Base-by-base conservation (phyloP, 2,888 invertebrate genomes). In the Hololepta plana region DNA sequence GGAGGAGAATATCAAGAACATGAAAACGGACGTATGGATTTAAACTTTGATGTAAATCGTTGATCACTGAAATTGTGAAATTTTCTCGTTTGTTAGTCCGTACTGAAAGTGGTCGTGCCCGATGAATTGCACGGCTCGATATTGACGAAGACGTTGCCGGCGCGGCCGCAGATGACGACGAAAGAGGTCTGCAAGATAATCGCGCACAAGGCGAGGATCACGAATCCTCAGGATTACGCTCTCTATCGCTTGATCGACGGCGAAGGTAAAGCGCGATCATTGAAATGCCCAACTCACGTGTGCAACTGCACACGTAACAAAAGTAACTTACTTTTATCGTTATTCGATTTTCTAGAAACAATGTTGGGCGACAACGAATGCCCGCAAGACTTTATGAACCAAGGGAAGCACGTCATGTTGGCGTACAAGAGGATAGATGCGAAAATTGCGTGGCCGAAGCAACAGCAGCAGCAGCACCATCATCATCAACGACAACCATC, bases 391-490 rank as follows among this genome's bases (percentile, higher is more conserved):
- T 71, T 90, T 20, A 74, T 82, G 52, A 66, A 66, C 38, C 66
- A 67, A 38, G 76, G 74, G 27, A 77, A 76, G 47, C 81, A 87
- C 46, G 87, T 85, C 56, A 79, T 87, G 51, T 70, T 95, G 53
- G 93, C 90, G 10, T 95, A 87, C 60, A 91, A 93, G 57, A 65
- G 93, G 34, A 82, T 84, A 51, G 93, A 91, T 49, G 91, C 91
- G 14, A 93, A 91, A 59, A 93, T 95, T 40, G 91, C 91, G 30
- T 95, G 93, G 93, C 93, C 93, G 29, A 67, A 68, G 37, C 66
- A 67, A 36, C 43, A 44, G 45, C n/a, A n/a, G n/a, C 27, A 29
- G 9, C 27, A 30, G 42, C 39, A 43, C n/a, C n/a, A 37, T 38
- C 42, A n/a, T n/a, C n/a, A n/a, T n/a, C n/a, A n/a, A n/a, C n/a